Evolutionary conservation across 2,888 invertebrate species (phyloP), one percentile per base, ranked within the genome.

Genomic region (Sphecodes monilicornis): DNA sequence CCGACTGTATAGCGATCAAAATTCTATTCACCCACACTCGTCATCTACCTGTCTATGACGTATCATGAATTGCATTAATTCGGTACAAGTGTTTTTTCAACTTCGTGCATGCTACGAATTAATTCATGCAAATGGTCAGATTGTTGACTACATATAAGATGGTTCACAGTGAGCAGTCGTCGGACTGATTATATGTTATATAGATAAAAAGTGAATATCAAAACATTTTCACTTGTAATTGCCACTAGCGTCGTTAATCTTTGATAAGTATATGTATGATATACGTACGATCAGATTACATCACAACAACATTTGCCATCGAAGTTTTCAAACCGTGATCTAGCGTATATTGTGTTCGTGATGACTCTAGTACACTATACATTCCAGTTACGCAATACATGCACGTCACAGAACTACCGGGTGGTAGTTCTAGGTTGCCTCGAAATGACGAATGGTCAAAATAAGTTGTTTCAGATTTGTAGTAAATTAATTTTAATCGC

Each of bases 251-350:
- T n/a, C 32, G 66, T 66, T 46, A 36, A 66, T 50, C 18, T 66
- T 26, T 68, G 18, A 68, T 50, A 66, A n/a, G 8, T 32, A 46
- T 11, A 36, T n/a, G 60, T 60, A 29, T 6, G 60, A 60, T 46
- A 36, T 13, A 39, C 36, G 36, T 68, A 18, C n/a, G 26, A 36
- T 26, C 16, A 36, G 11, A 50, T 41, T 76, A 32, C 66, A 26
- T 76, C 46, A 50, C 26, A 68, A 50, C 26, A 68, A 50, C 46
- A 13, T 32, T 68, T 76, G 36, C 68, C 39, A 18, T 66, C 64
- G 1, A 1, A 50, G 50, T 68, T 10, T 76, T n/a, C 18, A 26
- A 26, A 66, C n/a, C 16, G 10, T 46, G n/a, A 36, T 72, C 4
- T n/a, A 8, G 13, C 36, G 39, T 72, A 11, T 11, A 18, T 32